Conservation (phyloP, 1,140 invertebrate species). For the Zaprionus capensis region DNA sequence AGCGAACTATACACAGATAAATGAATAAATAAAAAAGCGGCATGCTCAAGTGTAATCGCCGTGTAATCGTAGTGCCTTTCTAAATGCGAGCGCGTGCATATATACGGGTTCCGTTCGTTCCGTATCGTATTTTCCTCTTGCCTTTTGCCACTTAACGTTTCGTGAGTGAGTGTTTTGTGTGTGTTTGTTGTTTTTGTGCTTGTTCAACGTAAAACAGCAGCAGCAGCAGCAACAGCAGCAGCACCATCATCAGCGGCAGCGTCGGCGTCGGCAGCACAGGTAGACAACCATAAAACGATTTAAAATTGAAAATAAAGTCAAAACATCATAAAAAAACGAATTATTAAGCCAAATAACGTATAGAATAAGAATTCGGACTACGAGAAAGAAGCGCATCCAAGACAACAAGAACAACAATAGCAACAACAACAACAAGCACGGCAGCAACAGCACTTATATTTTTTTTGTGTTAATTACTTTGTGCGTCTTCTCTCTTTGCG, state of each 20-base stretch:
- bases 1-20: slow-evolving; percentile 36
- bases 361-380: slow-evolving; percentile 51
- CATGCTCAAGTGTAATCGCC: slow-evolving; percentile 41
- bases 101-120: slow-evolving; percentile 79
- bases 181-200: slow-evolving; percentile 69
- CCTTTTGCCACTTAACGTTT: slow-evolving; percentile 67
- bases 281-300: slow-evolving; percentile 67
- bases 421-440: slow-evolving; percentile 34
- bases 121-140: slow-evolving; percentile 56
- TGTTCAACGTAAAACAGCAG: slow-evolving; percentile 65
- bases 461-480: slow-evolving; percentile 71
- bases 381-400: slow-evolving; percentile 46
- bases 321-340: slow-evolving; percentile 42
- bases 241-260: slow-evolving; percentile 18
- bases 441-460: slow-evolving; percentile 52
- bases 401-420: slow-evolving; percentile 17
- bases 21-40: slow-evolving; percentile 20
- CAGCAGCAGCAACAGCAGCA: slow-evolving; percentile 16
- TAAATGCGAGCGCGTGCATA: slow-evolving; percentile 72
- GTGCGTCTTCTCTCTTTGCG: slow-evolving; percentile 73
- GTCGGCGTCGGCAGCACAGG: slow-evolving; percentile 57
- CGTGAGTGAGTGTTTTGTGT: slow-evolving; percentile 47
- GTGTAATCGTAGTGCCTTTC: slow-evolving; percentile 52
- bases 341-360: slow-evolving; percentile 32
- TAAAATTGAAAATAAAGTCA: slow-evolving; percentile 48